A percentile compares a stretch with the other conserved stretches of the same genome.
phyloP scores from a whole-genome alignment of 2,888 invertebrate species.

The Hydraecia micacea region DNA sequence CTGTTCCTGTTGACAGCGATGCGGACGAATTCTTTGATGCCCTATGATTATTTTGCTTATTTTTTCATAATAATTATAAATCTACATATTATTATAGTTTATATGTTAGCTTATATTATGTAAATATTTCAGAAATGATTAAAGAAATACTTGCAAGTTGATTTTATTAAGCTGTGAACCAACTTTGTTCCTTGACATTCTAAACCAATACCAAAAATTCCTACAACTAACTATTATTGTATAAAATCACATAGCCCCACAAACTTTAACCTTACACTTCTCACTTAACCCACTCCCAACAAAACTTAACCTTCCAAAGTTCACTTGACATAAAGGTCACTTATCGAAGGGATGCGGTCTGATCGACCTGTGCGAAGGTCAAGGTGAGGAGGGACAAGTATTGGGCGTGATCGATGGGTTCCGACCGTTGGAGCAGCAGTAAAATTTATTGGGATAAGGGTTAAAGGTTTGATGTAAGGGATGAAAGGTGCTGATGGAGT shows the following conservation, averaged over 20 bases:
- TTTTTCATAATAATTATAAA: too few relatives aligned
- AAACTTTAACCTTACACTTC: constrained; percentile 32
- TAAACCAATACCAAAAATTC: not conserved
- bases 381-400: constrained; percentile 54
- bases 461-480: constrained; percentile 59
- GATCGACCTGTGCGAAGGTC: constrained; percentile 53
- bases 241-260: constrained; percentile 8
- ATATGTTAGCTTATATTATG: too few relatives aligned
- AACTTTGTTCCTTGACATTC: too few relatives aligned
- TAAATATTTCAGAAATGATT: too few relatives aligned
- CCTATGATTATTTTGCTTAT: too few relatives aligned
- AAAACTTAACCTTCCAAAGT: constrained; percentile 62
- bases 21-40: too few relatives aligned
- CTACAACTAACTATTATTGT: not conserved
- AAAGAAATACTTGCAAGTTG: not conserved
- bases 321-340: constrained; percentile 58
- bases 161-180: not conserved
- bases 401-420: constrained; percentile 57
- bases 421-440: not conserved
- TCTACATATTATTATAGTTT: too few relatives aligned
- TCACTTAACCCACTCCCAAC: constrained; percentile 43
- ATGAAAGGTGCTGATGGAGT: constrained; percentile 43
- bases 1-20: too few relatives aligned
- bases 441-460: constrained; percentile 58
- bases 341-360: constrained; percentile 61